Base-by-base conservation (phyloP, 1,140 invertebrate genomes). In the Ips typographus region DNA sequence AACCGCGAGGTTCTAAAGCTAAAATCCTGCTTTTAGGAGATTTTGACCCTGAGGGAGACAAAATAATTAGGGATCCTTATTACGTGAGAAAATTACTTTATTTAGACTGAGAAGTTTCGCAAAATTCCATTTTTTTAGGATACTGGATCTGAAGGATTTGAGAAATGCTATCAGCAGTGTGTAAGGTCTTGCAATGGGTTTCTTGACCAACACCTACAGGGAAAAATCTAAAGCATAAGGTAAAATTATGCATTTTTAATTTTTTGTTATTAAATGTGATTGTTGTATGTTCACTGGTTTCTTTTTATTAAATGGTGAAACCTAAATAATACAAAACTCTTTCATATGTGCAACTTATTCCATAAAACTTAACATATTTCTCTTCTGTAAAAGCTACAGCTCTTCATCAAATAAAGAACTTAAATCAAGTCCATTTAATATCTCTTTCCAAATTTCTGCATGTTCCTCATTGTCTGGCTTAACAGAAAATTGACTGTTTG, bases 61-160 rank as follows among this genome's bases (percentile, higher is more conserved):
- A 84, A 62, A 90, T 93, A 74, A 94, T 97, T 74, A 83, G 89
- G 77, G 94, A 97, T 85, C 94, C 94, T 6, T 94, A 95, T 79
- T 95, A 93, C 86, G 93, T 90, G 82, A 82, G 85, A 1, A 1
- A 56, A 36, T 56, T 36, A 36, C n/a, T 1, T 56, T 56, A 3
- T 56, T 36, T 36, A 56, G 39, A 56, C 36, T 49, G 44, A 8
- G 1, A 8, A 6, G 4, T 49, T 7, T 22, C 47, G 47, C 47
- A 6, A 55, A 55, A 55, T 55, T 7, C 36, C 3, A 3, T 2
- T n/a, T 3, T 83, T 84, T 63, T 75, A 91, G 88, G 86, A 90
- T 79, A 75, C 74, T 64, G 86, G 86, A 69, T 80, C 83, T 40
- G 77, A 78, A 67, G 90, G 89, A 36, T 93, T 92, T 80, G 87